These are phyloP conservation scores for Hipposideros larvatus DNA, from an alignment of 2,797 vertebrate genomes.

Conservation along the genomic window DNA sequence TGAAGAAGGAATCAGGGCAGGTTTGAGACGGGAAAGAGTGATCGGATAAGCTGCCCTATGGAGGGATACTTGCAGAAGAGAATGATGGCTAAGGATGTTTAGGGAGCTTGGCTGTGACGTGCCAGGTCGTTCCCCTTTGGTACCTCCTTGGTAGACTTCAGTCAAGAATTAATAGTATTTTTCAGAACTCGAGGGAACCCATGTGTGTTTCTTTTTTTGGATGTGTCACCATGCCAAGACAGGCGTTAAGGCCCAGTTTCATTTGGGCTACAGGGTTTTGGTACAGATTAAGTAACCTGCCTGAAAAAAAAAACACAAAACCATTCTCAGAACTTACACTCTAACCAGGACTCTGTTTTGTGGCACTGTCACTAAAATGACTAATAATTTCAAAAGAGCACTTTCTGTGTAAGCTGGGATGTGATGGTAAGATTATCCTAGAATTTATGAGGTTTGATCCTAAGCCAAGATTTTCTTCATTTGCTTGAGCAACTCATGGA, in stretches of 20 bases:
- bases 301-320: background rate
- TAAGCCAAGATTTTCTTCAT: constrained; percentile 4
- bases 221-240: background rate
- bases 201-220: background rate
- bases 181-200: background rate
- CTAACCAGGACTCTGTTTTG: background rate
- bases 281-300: constrained; percentile 25
- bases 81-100: background rate
- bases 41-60: background rate
- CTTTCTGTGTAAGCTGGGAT: background rate
- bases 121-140: background rate
- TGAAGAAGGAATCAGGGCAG: background rate
- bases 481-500: background rate
- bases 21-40: background rate
- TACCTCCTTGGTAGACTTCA: background rate
- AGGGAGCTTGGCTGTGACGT: background rate
- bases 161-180: background rate
- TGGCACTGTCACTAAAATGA: background rate
- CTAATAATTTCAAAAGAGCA: background rate
- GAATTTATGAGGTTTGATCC: background rate
- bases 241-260: background rate
- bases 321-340: background rate
- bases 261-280: background rate
- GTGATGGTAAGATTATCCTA: background rate
- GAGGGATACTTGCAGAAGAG: background rate